These are phyloP conservation scores for Hyles euphorbiae DNA, from an alignment of 1,140 invertebrate species.

Conservation along the genomic window DNA sequence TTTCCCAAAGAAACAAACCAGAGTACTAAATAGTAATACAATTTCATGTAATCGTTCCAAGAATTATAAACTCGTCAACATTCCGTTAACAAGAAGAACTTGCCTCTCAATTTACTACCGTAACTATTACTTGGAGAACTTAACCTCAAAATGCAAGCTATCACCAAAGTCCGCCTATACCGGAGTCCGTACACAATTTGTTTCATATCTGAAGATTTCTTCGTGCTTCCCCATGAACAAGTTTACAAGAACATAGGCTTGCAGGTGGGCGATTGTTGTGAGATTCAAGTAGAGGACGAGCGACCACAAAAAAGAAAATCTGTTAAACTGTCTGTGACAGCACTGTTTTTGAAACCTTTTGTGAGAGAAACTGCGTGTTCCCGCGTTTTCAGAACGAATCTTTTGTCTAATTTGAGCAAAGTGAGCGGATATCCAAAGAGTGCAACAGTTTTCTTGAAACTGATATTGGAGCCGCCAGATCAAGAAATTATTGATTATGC, in stretches of 20 bases:
- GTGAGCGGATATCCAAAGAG: conserved; percentile 32
- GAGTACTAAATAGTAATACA: neutral
- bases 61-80: too few species aligned
- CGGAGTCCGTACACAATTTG: conserved; percentile 45
- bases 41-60: too few species aligned
- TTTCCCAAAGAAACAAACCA: neutral
- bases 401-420: conserved; percentile 41
- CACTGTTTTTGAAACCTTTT: conserved; percentile 55
- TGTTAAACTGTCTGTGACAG: conserved; percentile 37
- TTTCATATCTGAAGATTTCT: conserved; percentile 45
- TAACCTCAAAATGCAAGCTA: conserved; percentile 43
- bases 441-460: conserved; percentile 47
- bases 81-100: neutral
- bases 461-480: conserved; percentile 72
- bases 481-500: conserved; percentile 81
- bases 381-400: conserved; percentile 43
- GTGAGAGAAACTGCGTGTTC: conserved; percentile 54
- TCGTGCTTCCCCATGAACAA: conserved; percentile 37
- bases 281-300: conserved; percentile 17
- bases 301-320: conserved; percentile 19
- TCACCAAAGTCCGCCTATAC: conserved; percentile 47
- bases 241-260: conserved; percentile 38
- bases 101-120: neutral
- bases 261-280: conserved; percentile 27
- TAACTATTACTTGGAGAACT: neutral